A percentile compares a stretch with the other conserved stretches of the same genome.
Evolutionary conservation across 2,797 vertebrate species (phyloP).

Genomic region (Rhabdophis nuchalis): DNA sequence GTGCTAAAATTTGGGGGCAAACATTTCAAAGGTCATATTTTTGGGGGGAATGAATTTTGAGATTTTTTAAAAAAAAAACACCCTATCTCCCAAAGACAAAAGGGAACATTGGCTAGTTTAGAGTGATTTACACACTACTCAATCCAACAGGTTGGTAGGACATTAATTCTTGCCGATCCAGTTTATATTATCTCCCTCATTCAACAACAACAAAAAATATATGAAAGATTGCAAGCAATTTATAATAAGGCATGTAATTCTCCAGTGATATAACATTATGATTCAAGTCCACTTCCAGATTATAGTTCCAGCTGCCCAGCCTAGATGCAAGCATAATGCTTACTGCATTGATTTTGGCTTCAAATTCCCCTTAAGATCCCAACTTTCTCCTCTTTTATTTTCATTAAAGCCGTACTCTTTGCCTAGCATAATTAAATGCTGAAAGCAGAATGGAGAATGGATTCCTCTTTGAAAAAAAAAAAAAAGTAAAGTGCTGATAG

Average conservation of each 20-base stretch:
- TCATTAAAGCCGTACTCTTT: neutral
- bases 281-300: neutral
- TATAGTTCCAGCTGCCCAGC: neutral
- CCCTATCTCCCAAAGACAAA: neutral
- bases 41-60: neutral
- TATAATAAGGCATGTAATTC: neutral
- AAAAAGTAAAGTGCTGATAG: neutral
- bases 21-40: neutral
- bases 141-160: neutral
- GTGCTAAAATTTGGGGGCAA: neutral
- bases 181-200: neutral
- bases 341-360: neutral
- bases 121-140: neutral
- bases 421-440: neutral
- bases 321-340: neutral
- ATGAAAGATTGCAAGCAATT: neutral
- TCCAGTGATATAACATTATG: neutral
- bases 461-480: neutral
- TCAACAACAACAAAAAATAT: neutral
- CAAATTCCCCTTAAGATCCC: neutral
- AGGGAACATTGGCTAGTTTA: neutral
- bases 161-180: neutral
- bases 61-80: neutral
- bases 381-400: neutral
- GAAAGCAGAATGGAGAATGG: neutral